phyloP scores from a whole-genome alignment of 2,113 vertebrate genomes.

The Hyaena hyaena region DNA sequence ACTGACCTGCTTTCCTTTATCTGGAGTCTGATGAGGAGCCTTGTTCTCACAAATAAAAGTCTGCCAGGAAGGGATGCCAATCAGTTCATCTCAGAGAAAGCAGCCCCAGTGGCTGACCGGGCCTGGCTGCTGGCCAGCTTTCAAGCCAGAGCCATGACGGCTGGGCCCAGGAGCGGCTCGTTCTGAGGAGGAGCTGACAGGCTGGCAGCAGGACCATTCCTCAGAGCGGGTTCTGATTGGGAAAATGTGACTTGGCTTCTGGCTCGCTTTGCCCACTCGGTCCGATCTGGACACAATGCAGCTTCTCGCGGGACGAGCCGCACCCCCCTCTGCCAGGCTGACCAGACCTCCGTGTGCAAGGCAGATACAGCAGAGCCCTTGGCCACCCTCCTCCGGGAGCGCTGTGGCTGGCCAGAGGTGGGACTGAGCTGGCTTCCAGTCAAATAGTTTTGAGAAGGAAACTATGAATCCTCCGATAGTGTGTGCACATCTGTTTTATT shows the following conservation, averaged over 20 bases:
- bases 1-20: not conserved
- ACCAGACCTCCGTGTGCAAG: not conserved
- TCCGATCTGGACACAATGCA: slow-evolving; percentile 18
- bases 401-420: slow-evolving; percentile 30
- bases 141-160: not conserved
- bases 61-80: not conserved
- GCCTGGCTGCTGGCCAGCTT: not conserved
- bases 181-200: not conserved
- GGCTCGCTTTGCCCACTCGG: not conserved
- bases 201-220: not conserved
- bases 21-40: not conserved
- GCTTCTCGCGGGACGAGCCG: not conserved
- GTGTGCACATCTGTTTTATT: slow-evolving; percentile 61
- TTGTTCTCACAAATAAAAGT: not conserved
- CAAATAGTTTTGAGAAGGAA: slow-evolving; percentile 68
- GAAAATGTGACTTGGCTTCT: not conserved
- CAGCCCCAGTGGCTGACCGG: not conserved
- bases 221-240: not conserved
- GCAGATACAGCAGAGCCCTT: slow-evolving; percentile 33
- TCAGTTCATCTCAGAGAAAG: not conserved
- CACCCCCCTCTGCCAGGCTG: slow-evolving; percentile 33
- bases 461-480: slow-evolving; percentile 53
- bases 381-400: not conserved
- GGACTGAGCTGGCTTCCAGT: slow-evolving; percentile 6
- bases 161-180: not conserved